Evolutionary conservation across 2,888 invertebrate species (phyloP), one percentile per base, ranked within the genome.

Genomic region (Lasius fuliginosus): DNA sequence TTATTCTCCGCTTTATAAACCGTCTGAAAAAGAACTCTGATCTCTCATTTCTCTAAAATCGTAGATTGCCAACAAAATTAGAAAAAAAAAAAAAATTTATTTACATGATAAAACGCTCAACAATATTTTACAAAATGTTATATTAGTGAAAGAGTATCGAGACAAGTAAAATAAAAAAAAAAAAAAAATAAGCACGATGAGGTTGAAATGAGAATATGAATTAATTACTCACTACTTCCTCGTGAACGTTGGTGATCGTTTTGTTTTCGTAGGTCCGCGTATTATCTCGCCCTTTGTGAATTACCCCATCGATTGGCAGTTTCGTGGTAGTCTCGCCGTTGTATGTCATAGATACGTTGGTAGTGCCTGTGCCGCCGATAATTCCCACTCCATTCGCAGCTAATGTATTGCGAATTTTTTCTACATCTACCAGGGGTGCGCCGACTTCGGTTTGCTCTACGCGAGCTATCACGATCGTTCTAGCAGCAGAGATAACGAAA

Each of bases 1-100:
- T 97, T 96, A 93, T 97, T 97, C 91, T 97, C 97, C 67, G 97
- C 97, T 95, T 96, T 97, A 92, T 97, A 97, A 46, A 97, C 94
- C 85, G 96, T 96, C 97, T 97, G 95, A 90, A 96, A 96, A 42
- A 56, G 46, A 85, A 82, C 27, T 40, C 65, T 85, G 60, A 76
- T 62, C 64, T 77, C 40, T 88, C 68, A 77, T 75, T 86, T 75
- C 79, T 84, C 67, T 82, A 62, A 81, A 83, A 77, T 86, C 49
- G 11, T 65, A 79, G n/a, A 68, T 40, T 56, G 56, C n/a, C 18
- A 58, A 77, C 30, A 18, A 49, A 4, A 23, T 12, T 58, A 86
- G 49, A 18, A 58, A 11, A 67, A 23, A 83, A 75, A 65, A 53
- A 65, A 74, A n/a, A n/a, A n/a, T n/a, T 40, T n/a, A 27, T 33